Conservation (phyloP, 2,888 invertebrate genomes). For the Graphium colonna region DNA sequence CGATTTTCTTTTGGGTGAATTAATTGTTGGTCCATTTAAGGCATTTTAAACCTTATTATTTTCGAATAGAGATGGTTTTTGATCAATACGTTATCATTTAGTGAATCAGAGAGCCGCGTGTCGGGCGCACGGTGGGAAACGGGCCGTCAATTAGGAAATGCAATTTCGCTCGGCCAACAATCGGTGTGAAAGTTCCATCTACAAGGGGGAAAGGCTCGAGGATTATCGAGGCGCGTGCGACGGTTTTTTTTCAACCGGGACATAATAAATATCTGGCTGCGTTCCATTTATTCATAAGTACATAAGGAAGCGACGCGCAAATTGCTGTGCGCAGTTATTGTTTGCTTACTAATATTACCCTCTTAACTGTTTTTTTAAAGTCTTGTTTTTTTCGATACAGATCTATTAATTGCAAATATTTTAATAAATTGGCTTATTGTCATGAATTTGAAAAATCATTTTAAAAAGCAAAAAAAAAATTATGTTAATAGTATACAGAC, state of each 20-base stretch:
- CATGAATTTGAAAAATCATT: too few relatives aligned
- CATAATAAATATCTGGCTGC: neutral
- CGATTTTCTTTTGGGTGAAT: constrained; percentile 21
- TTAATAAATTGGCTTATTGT: too few relatives aligned
- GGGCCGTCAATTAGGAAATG: constrained; percentile 69
- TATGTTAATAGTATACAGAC: too few relatives aligned
- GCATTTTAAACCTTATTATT: constrained; percentile 16
- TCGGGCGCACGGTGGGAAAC: constrained; percentile 66
- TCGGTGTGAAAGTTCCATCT: constrained; percentile 46
- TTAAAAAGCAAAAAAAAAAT: too few relatives aligned
- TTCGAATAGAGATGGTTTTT: constrained; percentile 29
- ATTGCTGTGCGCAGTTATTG: neutral
- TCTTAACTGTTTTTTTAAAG: too few relatives aligned
- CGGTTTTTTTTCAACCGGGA: constrained; percentile 28
- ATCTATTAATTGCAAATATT: too few relatives aligned
- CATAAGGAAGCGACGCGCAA: neutral
- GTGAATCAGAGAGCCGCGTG: constrained; percentile 62
- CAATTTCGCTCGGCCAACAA: constrained; percentile 60
- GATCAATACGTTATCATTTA: constrained; percentile 30
- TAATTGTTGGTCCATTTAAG: constrained; percentile 10
- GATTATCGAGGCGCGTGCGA: constrained; percentile 44
- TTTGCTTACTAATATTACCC: neutral
- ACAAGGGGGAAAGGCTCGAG: constrained; percentile 35
- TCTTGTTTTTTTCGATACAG: too few relatives aligned
- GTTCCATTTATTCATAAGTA: constrained; percentile 6